phyloP scores from a whole-genome alignment of 2,888 invertebrate genomes.

The Zhuqinia jingwanae region DNA sequence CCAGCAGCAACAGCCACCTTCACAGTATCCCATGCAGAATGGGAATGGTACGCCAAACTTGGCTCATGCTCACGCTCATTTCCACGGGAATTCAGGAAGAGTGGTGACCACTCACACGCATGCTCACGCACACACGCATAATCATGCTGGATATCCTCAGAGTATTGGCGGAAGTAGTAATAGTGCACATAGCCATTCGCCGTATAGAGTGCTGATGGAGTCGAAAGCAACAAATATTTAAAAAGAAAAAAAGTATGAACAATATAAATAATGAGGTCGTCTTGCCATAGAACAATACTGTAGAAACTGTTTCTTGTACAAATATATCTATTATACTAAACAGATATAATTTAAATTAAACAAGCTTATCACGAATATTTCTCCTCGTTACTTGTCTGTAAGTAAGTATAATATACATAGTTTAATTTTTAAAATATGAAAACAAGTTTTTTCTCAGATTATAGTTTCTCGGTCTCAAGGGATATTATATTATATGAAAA shows the following conservation, averaged over 20 bases:
- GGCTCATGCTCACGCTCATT: slow-evolving; percentile 74
- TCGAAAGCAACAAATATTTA: slow-evolving; percentile 79
- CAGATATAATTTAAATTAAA: not conserved
- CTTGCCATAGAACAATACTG: slow-evolving; percentile 20
- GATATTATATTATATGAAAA: too few species aligned
- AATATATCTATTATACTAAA: slow-evolving; percentile 4
- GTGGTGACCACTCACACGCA: slow-evolving; percentile 40
- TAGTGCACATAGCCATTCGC: slow-evolving; percentile 75
- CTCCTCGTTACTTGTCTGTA: too few species aligned
- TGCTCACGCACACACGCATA: slow-evolving; percentile 63
- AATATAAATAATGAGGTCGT: not conserved
- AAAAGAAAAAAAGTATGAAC: not conserved
- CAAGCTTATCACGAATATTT: too few species aligned
- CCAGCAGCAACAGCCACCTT: slow-evolving; percentile 31
- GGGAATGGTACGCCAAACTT: slow-evolving; percentile 64
- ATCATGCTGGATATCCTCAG: slow-evolving; percentile 58
- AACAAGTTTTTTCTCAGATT: too few species aligned
- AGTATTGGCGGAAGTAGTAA: slow-evolving; percentile 62
- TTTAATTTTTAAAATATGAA: too few species aligned
- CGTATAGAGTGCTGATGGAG: slow-evolving; percentile 78
- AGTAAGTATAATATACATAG: too few species aligned
- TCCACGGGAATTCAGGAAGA: slow-evolving; percentile 62
- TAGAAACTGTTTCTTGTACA: slow-evolving; percentile 40
- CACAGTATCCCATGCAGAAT: slow-evolving; percentile 2
- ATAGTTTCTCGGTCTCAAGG: too few species aligned